phyloP scores from a whole-genome alignment of 2,888 invertebrate genomes.

The Ophion costatus region DNA sequence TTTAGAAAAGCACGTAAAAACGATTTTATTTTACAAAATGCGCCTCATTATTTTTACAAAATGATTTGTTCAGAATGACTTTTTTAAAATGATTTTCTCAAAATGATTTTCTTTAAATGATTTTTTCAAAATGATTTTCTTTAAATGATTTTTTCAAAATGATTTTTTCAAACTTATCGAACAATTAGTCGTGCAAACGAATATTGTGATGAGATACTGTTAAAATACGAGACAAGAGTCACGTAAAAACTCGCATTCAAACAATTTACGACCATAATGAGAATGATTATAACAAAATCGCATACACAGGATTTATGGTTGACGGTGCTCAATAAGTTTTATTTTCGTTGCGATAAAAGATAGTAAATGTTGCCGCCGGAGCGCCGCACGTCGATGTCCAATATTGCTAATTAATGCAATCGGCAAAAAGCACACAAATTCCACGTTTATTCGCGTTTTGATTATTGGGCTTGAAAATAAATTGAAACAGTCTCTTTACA shows the following conservation, averaged over 20 bases:
- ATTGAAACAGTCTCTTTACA: too few relatives aligned
- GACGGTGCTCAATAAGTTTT: background rate
- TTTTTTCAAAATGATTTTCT: background rate
- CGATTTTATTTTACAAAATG: background rate
- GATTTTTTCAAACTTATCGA: conserved; percentile 17
- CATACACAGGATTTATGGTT: background rate
- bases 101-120: too few relatives aligned
- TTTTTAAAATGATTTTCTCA: too few relatives aligned
- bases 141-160: background rate
- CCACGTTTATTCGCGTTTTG: background rate
- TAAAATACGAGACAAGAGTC: conserved; percentile 4
- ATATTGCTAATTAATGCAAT: background rate
- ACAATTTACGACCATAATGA: conserved; percentile 2
- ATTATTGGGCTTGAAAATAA: background rate
- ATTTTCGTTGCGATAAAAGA: too few relatives aligned
- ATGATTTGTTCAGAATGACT: too few relatives aligned
- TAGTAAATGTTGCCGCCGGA: too few relatives aligned
- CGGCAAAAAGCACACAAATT: background rate
- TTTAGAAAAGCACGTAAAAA: background rate
- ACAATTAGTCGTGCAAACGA: conserved; percentile 24
- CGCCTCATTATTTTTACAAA: background rate
- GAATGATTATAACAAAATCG: background rate
- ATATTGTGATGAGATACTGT: background rate
- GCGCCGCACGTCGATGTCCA: background rate
- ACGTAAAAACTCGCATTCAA: background rate